These are phyloP conservation scores for Drosophila austrosaltans DNA, from an alignment of 2,888 invertebrate species.

Conservation along the genomic window DNA sequence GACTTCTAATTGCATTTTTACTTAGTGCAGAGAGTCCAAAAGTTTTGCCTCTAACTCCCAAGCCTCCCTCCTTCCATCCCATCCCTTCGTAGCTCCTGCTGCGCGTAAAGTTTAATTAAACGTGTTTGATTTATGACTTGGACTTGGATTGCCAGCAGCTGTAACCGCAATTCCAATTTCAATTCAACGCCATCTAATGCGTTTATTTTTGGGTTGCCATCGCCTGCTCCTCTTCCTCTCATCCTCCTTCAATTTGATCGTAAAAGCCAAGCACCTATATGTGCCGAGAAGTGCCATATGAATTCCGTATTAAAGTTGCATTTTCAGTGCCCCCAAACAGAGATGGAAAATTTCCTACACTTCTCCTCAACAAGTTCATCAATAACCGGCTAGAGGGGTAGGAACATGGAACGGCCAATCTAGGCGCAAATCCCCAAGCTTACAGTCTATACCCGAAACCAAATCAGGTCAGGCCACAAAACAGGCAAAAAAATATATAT, in stretches of 20 bases:
- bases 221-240: neutral
- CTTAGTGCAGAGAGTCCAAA: conserved; percentile 55
- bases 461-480: conserved; percentile 68
- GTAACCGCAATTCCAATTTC: conserved; percentile 58
- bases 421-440: conserved; percentile 65
- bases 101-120: conserved; percentile 73
- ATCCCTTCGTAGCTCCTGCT: conserved; percentile 12
- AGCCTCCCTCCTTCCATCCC: conserved; percentile 22
- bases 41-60: conserved; percentile 43
- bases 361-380: conserved; percentile 63
- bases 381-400: conserved; percentile 45
- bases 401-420: conserved; percentile 42
- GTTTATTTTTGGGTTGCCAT: conserved; percentile 49
- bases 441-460: conserved; percentile 40
- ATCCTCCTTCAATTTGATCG: conserved; percentile 16
- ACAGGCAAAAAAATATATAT: conserved; percentile 50
- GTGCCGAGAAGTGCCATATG: conserved; percentile 39
- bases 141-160: conserved; percentile 42
- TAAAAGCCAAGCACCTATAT: conserved; percentile 57
- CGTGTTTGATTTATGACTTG: conserved; percentile 74
- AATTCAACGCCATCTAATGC: conserved; percentile 51
- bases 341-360: conserved; percentile 1
- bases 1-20: conserved; percentile 72
- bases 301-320: conserved; percentile 60
- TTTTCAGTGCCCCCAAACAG: conserved; percentile 29